A percentile compares a stretch with the other conserved stretches of the same genome.
These are phyloP conservation scores for Spicauda simplicius DNA, from an alignment of 2,888 invertebrate genomes.

Conservation along the genomic window DNA sequence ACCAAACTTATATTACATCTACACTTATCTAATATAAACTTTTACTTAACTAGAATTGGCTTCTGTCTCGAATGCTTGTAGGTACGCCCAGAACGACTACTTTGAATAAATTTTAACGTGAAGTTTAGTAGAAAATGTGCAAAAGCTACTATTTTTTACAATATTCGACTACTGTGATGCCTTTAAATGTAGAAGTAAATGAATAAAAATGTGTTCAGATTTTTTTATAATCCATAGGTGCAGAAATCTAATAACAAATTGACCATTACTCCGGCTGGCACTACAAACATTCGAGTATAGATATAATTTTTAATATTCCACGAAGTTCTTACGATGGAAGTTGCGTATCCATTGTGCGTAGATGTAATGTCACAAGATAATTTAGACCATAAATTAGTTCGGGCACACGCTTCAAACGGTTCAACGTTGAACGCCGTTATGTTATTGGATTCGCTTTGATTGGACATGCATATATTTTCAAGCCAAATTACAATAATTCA, in stretches of 20 bases:
- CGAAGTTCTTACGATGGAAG: conserved; percentile 57
- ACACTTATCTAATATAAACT: conserved; percentile 75
- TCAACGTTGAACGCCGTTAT: neutral
- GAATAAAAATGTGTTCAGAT: conserved; percentile 38
- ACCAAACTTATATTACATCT: conserved; percentile 64
- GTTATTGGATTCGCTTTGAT: neutral
- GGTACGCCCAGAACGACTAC: conserved; percentile 20
- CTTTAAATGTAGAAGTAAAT: conserved; percentile 28
- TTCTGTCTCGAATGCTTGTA: conserved; percentile 57
- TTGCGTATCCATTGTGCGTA: conserved; percentile 60
- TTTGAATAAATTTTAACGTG: conserved; percentile 11
- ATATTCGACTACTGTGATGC: conserved; percentile 28
- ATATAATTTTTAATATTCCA: conserved; percentile 44
- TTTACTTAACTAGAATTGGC: conserved; percentile 79
- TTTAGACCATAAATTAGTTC: conserved; percentile 45
- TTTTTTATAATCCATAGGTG: conserved; percentile 23
- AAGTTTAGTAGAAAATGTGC: conserved; percentile 37
- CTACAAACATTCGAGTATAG: conserved; percentile 51
- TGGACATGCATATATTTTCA: conserved; percentile 1
- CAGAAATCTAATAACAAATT: conserved; percentile 16
- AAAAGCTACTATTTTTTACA: conserved; percentile 37
- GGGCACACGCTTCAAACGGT: conserved; percentile 32
- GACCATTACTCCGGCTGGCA: conserved; percentile 5
- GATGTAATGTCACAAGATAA: conserved; percentile 41
- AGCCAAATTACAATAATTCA: conserved; percentile 31